Evolutionary conservation across 2,113 vertebrate genomes (phyloP), one percentile per base, ranked within the genome.

Genomic region (Mionectes macconnelli): DNA sequence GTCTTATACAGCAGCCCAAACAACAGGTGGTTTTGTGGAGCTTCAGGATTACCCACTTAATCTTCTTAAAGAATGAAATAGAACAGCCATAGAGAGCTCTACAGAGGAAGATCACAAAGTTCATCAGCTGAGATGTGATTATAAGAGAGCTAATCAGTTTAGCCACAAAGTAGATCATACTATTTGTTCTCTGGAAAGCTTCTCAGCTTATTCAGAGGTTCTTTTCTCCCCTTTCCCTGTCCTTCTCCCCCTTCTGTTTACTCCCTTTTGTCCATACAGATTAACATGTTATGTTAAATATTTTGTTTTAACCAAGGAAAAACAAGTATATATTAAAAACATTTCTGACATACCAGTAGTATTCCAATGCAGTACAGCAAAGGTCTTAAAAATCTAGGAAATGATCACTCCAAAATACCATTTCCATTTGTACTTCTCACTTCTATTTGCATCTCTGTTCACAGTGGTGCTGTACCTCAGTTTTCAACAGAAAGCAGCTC

Each of bases 81-180:
- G 70, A 93, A 96, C 84, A 90, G 81, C 77, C 72, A 56, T 5
- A 77, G 85, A 95, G 57, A 49, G 59, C 55, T 94, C 69, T 90
- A 39, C 37, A 76, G 52, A 69, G 33, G 59, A 91, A 93, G 84
- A 95, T 89, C 95, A 68, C 78, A 55, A 94, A 93, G 94, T 94
- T 95, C 92, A 96, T 94, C 96, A 96, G 90, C 69, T 83, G 82
- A 94, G 84, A 96, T 91, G 82, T 64, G 95, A 96, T 96, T 96
- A 95, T 88, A 79, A 80, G 45, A 79, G 57, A 93, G 66, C 78
- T 96, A 94, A 97, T 96, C 95, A 96, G 96, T 96, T 97, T 84
- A 96, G 7, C 73, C 31, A 77, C 67, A 94, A 94, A 96, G 81
- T 87, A 95, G 94, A 93, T 90, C 85, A 90, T 81, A 27, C n/a